These are phyloP conservation scores for Nysson spinosus DNA, from an alignment of 2,888 invertebrate genomes.

Conservation along the genomic window DNA sequence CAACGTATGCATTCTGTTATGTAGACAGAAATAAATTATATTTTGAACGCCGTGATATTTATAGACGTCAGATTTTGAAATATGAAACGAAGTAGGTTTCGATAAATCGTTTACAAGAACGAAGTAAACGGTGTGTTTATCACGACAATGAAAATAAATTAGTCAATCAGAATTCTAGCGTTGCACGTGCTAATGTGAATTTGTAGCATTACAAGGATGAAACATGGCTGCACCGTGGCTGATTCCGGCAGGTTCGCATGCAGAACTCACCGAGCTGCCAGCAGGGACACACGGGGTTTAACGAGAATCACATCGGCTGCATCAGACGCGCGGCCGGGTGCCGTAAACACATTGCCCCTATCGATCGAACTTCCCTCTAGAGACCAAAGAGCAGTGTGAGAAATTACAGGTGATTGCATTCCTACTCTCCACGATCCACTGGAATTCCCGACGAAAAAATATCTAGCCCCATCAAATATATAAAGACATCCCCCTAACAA, in stretches of 20 bases:
- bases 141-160: constrained; percentile 44
- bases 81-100: no score
- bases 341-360: constrained; percentile 64
- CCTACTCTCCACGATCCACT: constrained; percentile 48
- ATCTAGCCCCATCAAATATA: constrained; percentile 3
- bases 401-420: constrained; percentile 60
- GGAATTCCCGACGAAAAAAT: constrained; percentile 18
- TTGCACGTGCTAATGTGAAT: constrained; percentile 58
- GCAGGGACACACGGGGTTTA: constrained; percentile 62
- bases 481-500: neutral
- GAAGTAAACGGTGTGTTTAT: constrained; percentile 1
- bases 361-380: constrained; percentile 52
- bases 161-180: constrained; percentile 42
- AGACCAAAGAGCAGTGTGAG: constrained; percentile 58
- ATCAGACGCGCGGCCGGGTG: constrained; percentile 63
- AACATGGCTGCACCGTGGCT: constrained; percentile 52
- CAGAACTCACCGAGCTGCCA: constrained; percentile 49
- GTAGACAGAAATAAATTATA: no score
- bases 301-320: constrained; percentile 69
- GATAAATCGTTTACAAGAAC: constrained; percentile 8
- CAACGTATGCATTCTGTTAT: no score
- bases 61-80: neutral
- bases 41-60: no score
- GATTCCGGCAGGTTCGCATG: constrained; percentile 60
- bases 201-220: constrained; percentile 55